Percentiles rank a stretch among this genome's conserved stretches.
These are phyloP conservation scores for Leptinotarsa undecemlineata DNA, from an alignment of 1,140 invertebrate species.

Conservation along the genomic window DNA sequence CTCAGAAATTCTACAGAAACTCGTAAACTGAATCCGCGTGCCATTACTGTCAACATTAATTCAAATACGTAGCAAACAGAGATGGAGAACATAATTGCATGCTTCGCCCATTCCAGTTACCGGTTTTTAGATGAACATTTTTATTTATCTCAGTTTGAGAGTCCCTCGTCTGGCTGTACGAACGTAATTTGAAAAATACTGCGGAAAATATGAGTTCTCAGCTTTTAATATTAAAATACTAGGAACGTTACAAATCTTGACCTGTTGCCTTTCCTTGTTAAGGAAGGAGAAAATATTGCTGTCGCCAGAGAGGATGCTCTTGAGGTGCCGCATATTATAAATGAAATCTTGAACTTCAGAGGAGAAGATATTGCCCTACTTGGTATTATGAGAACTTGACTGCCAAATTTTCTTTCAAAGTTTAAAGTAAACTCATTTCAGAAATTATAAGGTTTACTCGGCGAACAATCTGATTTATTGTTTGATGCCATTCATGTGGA, in stretches of 20 bases:
- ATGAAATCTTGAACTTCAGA: constrained; percentile 1
- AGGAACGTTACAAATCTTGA: constrained; percentile 16
- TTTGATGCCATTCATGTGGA: no score
- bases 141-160: constrained; percentile 13
- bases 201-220: background rate
- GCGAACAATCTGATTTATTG: no score
- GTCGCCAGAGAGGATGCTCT: background rate
- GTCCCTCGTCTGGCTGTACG: background rate
- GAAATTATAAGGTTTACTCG: background rate
- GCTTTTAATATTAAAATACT: constrained; percentile 18
- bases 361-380: background rate
- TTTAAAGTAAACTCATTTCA: background rate
- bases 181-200: constrained; percentile 7
- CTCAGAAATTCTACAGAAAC: no score
- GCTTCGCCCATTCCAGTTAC: no score
- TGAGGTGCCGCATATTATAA: constrained; percentile 7
- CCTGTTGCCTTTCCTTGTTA: constrained; percentile 4
- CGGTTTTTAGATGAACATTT: background rate
- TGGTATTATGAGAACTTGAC: background rate
- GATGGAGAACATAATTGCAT: no score
- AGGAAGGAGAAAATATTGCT: background rate
- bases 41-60: constrained; percentile 18
- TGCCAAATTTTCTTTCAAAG: background rate
- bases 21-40: no score
- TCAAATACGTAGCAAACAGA: background rate